Percentiles rank a stretch among this genome's conserved stretches.
These are phyloP conservation scores for Nesogale talazaci DNA, from an alignment of 2,113 vertebrate species.

Conservation along the genomic window DNA sequence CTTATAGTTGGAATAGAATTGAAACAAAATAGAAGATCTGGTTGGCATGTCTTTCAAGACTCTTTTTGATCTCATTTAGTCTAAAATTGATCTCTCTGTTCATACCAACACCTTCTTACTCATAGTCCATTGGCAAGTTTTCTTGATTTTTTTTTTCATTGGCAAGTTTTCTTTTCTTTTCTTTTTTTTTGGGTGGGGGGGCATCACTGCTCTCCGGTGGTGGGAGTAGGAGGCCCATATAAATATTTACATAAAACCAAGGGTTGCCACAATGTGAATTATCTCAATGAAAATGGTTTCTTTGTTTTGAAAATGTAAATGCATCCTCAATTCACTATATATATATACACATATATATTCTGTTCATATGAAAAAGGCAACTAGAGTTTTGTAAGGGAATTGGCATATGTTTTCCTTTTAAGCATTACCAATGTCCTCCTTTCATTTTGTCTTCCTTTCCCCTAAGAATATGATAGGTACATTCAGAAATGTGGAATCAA, in stretches of 20 bases:
- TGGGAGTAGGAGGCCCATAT: too few relatives aligned
- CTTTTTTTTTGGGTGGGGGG: too few relatives aligned
- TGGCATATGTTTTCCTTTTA: not conserved
- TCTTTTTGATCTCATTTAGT: not conserved
- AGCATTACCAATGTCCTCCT: not conserved
- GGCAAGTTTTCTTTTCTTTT: too few relatives aligned
- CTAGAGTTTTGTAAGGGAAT: not conserved
- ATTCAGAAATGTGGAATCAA: not conserved
- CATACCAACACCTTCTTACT: not conserved
- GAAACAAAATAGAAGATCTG: not conserved
- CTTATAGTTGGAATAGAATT: not conserved
- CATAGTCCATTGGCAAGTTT: not conserved
- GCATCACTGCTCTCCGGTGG: too few relatives aligned
- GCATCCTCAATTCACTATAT: not conserved
- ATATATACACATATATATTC: not conserved
- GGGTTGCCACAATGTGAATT: not conserved
- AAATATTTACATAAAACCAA: slow-evolving; percentile 60
- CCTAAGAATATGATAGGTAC: not conserved
- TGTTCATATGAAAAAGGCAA: not conserved
- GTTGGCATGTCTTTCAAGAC: not conserved
- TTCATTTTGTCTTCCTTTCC: not conserved
- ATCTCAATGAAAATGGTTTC: not conserved
- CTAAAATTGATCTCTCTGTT: not conserved
- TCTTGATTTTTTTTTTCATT: too few relatives aligned
- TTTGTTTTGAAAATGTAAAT: slow-evolving; percentile 19